These are phyloP conservation scores for Luperina testacea DNA, from an alignment of 2,888 invertebrate species.

Conservation along the genomic window DNA sequence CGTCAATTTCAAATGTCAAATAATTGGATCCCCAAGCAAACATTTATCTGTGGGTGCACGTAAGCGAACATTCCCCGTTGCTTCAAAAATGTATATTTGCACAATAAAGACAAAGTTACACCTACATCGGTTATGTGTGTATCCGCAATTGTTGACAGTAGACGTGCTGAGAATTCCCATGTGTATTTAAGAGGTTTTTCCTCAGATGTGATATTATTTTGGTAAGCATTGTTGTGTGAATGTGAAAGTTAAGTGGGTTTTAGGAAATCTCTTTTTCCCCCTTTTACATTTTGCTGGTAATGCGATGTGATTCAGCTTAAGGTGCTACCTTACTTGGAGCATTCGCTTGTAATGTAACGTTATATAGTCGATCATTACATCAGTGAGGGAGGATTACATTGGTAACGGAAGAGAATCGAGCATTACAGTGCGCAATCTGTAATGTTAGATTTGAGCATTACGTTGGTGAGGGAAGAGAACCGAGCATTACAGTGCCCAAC, in stretches of 20 bases:
- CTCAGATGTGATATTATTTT: not conserved
- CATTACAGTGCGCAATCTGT: too few species aligned
- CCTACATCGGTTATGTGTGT: not conserved
- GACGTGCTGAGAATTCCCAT: not conserved
- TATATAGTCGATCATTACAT: too few species aligned
- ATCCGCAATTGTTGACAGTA: conserved; percentile 6
- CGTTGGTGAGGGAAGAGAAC: too few species aligned
- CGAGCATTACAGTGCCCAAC: too few species aligned
- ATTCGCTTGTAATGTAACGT: too few species aligned
- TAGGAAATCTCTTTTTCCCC: not conserved
- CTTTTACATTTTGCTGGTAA: not conserved
- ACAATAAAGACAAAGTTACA: not conserved
- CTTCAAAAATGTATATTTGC: conserved; percentile 1
- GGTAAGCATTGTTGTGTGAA: not conserved
- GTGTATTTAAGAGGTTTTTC: conserved; percentile 10
- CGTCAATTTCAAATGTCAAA: not conserved
- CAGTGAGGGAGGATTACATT: too few species aligned
- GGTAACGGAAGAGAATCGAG: too few species aligned
- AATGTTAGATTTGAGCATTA: too few species aligned
- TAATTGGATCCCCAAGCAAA: conserved; percentile 6
- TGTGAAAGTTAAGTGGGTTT: not conserved
- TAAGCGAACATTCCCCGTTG: not conserved
- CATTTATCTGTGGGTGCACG: not conserved
- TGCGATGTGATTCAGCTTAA: not conserved
- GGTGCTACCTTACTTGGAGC: too few species aligned